phyloP scores from a whole-genome alignment of 2,797 vertebrate genomes.

The Mormyrus hasselquistii region DNA sequence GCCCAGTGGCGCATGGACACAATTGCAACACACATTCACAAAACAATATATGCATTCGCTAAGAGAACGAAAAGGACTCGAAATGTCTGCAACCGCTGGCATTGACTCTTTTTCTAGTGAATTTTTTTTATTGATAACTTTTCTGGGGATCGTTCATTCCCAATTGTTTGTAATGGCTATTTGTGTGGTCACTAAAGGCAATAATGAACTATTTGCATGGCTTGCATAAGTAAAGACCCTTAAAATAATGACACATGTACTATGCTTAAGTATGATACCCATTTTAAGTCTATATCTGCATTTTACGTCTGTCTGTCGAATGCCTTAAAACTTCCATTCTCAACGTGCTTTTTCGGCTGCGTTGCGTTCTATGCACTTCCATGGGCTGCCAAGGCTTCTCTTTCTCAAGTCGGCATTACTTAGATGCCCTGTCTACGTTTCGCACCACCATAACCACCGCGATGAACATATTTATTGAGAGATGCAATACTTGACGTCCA shows the following conservation, averaged over 20 bases:
- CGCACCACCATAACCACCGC: not conserved
- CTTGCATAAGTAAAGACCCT: not conserved
- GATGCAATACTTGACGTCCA: not conserved
- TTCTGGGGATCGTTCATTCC: not conserved
- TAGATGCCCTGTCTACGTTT: not conserved
- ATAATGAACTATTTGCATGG: not conserved
- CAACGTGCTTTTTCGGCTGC: not conserved
- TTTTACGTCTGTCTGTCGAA: not conserved
- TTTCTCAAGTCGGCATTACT: not conserved
- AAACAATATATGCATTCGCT: conserved; percentile 22
- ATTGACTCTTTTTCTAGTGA: not conserved
- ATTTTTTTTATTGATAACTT: not conserved
- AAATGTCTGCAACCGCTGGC: not conserved
- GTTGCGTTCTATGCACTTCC: not conserved
- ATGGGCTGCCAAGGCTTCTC: not conserved
- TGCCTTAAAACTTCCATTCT: not conserved
- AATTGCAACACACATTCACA: conserved; percentile 53
- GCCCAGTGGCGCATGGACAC: conserved; percentile 64
- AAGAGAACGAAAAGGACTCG: not conserved
- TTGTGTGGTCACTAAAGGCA: not conserved
- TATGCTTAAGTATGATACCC: not conserved
- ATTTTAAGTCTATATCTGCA: not conserved
- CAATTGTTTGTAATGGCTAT: not conserved
- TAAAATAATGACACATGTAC: not conserved
- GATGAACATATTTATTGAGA: not conserved